Evolutionary conservation across 2,113 vertebrate genomes (phyloP), one percentile per base, ranked within the genome.

Genomic region (Nestor notabilis): DNA sequence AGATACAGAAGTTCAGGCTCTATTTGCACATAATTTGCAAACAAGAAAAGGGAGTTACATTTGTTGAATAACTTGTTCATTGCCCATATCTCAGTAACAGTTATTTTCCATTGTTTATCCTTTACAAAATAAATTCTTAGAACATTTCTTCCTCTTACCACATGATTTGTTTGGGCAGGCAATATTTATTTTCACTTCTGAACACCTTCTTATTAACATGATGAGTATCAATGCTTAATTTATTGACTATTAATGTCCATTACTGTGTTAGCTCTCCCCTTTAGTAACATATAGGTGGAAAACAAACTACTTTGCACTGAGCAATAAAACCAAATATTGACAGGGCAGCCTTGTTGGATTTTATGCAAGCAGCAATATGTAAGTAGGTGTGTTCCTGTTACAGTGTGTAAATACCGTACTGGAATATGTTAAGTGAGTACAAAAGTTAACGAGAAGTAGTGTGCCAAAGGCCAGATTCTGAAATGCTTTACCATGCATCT

Each of bases 181-280:
- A 87, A 25, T 66, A 69, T 89, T 75, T 93, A 28, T 63, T 91
- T 95, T 92, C 56, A 23, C 19, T 89, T 95, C 60, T 77, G 13
- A 55, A n/a, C 66, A 19, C 47, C 31, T 53, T 44, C n/a, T 81
- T 84, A n/a, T 69, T 79, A 87, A 46, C 9, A 13, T 18, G 50
- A 68, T 70, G 74, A 39, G 27, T 79, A 71, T 85, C 52, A 61
- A 12, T 61, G 55, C 37, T 87, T 84, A 47, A 37, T 78, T 93
- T 77, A 71, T 89, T 85, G 52, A 56, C 89, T 79, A 15, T 35
- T 90, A 49, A 61, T 79, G 28, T 56, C 65, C 31, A n/a, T 61
- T 72, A 29, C n/a, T 44, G 14, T 33, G 25, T 82, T 69, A 79
- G 52, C 37, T 41, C 63, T 83, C 46, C 61, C 41, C 47, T 92